Evolutionary conservation across 2,113 vertebrate genomes (phyloP), one percentile per base, ranked within the genome.

Genomic region (Isichthys henryi): DNA sequence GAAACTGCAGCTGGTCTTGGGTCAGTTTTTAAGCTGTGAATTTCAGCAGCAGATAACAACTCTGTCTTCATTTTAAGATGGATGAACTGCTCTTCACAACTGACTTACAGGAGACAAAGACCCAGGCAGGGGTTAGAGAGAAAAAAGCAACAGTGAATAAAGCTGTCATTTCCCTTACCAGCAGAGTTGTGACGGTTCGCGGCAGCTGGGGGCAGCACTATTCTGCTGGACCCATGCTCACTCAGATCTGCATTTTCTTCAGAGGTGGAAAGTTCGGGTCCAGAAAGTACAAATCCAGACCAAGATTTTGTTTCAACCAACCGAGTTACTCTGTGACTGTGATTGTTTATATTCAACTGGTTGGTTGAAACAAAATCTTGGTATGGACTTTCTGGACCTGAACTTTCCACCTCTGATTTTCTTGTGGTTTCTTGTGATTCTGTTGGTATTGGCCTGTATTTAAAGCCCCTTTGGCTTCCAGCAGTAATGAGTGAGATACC

Each of bases 401-500:
- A 62, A 58, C 0, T 58, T 58, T 58, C 6, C 7, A 8, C 56
- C 6, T 58, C 21, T 8, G 53, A 23, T 58, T n/a, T 27, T 3
- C 39, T 45, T 52, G 43, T 21, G 80, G 19, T 83, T 84, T 11
- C 9, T 62, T 62, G n/a, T 43, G 35, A 80, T 80, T 43, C 2
- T 45, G 17, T 85, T 2, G 21, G 9, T 3, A 48, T 48, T 48
- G 82, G 15, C 39, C 39, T 23, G 45, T 82, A 5, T 45, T 82
- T 82, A 45, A 82, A 82, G 17, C 35, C 39, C 31, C 6, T 43
- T 82, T 43, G 31, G 23, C 35, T 82, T 82, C 39, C 91, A 96
- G 95, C 92, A 58, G 92, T 53, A 90, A 96, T 96, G 96, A 94
- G 93, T 89, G 94, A 46, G 45, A 80, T 94, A 89, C 90, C 92